Evolutionary conservation across 2,113 vertebrate species (phyloP).

Genomic region (zebrafish (Danio rerio)): GRCz12tu NC_133180.1:46066001-46066500

Average conservation of each 20-base stretch:
- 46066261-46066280: constrained; percentile 15
- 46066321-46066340: not conserved
- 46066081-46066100: not conserved
- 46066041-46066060: not conserved
- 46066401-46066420: not conserved
- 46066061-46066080: not conserved
- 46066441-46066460: not conserved
- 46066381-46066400: not conserved
- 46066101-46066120: not conserved
- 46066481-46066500: constrained; percentile 99
- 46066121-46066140: not conserved
- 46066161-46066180: not conserved
- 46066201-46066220: constrained; percentile 15
- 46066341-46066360: not conserved
- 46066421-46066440: not conserved
- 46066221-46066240: not conserved
- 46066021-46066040: not conserved
- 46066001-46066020: not conserved
- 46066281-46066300: constrained; percentile 3
- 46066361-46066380: not conserved
- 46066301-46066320: not conserved
- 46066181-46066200: constrained; percentile 30
- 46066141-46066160: not conserved
- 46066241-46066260: constrained; percentile 10
- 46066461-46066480: constrained; percentile 81